These are phyloP conservation scores for Sminthurides aquaticus DNA, from an alignment of 2,888 invertebrate genomes.

Conservation along the genomic window DNA sequence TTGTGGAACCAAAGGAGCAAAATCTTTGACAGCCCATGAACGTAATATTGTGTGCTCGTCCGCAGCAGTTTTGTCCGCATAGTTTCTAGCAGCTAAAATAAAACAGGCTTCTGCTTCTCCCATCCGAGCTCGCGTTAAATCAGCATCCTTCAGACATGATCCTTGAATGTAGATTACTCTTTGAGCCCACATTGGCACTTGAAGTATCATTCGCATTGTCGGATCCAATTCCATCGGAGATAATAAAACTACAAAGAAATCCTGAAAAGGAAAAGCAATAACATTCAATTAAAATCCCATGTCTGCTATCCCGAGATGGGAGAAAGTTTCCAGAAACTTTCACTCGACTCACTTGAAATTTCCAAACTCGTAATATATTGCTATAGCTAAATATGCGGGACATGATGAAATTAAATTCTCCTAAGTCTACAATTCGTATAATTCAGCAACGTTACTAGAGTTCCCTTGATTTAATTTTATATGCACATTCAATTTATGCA, in stretches of 20 bases:
- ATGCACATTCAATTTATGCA: too few relatives aligned
- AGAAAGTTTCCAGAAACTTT: too few relatives aligned
- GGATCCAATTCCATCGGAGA: constrained; percentile 97
- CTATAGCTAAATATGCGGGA: too few relatives aligned
- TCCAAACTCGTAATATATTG: too few relatives aligned
- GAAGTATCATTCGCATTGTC: constrained; percentile 95
- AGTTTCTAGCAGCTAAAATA: constrained; percentile 88
- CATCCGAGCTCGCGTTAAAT: constrained; percentile 88
- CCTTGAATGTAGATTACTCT: constrained; percentile 70
- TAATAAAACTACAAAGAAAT: constrained; percentile 86
- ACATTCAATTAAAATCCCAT: background rate
- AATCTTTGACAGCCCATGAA: constrained; percentile 98
- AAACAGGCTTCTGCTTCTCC: constrained; percentile 96
- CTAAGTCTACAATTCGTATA: too few relatives aligned
- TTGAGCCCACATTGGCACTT: constrained; percentile 58
- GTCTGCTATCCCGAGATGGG: too few relatives aligned
- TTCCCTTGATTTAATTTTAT: too few relatives aligned
- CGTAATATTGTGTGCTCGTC: constrained; percentile 69
- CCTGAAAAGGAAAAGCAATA: constrained; percentile 53
- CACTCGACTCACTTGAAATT: too few relatives aligned
- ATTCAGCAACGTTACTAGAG: too few relatives aligned
- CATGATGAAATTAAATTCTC: too few relatives aligned
- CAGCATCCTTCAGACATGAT: constrained; percentile 91
- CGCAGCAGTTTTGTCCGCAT: constrained; percentile 91
- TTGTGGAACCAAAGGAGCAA: constrained; percentile 78